These are phyloP conservation scores for Dolichopus griseipennis DNA, from an alignment of 2,888 invertebrate genomes.

Conservation along the genomic window DNA sequence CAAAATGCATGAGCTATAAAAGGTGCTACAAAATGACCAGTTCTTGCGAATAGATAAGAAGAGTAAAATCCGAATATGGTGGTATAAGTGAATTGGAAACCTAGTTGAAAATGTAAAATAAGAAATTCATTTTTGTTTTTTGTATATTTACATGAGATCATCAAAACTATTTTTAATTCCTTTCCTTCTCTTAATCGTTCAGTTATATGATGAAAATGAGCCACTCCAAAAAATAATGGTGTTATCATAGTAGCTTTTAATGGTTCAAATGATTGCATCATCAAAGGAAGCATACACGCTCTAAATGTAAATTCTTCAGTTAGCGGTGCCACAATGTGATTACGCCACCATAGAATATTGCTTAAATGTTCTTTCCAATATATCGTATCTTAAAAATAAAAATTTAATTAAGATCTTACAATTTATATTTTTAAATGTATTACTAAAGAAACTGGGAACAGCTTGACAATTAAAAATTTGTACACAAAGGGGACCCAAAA, in stretches of 20 bases:
- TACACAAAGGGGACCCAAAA: slow-evolving; percentile 73
- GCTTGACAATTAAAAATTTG: slow-evolving; percentile 49
- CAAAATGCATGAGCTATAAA: slow-evolving; percentile 88
- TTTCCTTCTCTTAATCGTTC: slow-evolving; percentile 68
- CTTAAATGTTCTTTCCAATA: slow-evolving; percentile 64
- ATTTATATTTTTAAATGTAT: background rate
- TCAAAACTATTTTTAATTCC: slow-evolving; percentile 57
- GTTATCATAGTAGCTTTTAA: slow-evolving; percentile 70
- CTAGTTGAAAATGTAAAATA: slow-evolving; percentile 39
- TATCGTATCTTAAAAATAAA: slow-evolving; percentile 49
- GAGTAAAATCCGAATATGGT: slow-evolving; percentile 91
- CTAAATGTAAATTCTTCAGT: slow-evolving; percentile 94
- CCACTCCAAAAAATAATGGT: slow-evolving; percentile 87
- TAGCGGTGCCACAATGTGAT: slow-evolving; percentile 82
- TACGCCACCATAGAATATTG: slow-evolving; percentile 77
- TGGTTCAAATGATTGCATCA: slow-evolving; percentile 72
- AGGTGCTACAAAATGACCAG: slow-evolving; percentile 82
- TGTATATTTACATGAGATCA: slow-evolving; percentile 59
- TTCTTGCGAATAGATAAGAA: slow-evolving; percentile 80
- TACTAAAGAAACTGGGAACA: slow-evolving; percentile 7
- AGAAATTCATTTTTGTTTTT: background rate
- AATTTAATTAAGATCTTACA: background rate
- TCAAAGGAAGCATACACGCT: slow-evolving; percentile 87
- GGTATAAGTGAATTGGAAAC: slow-evolving; percentile 84
- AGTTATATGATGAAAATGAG: slow-evolving; percentile 85